Percentiles rank a stretch among this genome's conserved stretches.
These are phyloP conservation scores for Ariolimax columbianus DNA, from an alignment of 2,888 invertebrate genomes.

Conservation along the genomic window DNA sequence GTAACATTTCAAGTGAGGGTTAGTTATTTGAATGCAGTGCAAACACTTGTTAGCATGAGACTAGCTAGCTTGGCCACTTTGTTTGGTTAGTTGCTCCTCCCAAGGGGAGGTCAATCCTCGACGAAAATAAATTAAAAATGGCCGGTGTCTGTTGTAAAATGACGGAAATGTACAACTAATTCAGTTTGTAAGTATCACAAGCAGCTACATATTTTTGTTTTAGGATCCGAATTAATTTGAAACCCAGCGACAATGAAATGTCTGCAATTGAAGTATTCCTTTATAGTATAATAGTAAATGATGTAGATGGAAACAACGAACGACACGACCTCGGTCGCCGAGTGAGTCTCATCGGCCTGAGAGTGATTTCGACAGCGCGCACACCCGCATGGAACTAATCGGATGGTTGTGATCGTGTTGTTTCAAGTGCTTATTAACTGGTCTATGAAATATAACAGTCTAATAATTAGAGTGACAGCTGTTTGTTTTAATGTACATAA, in stretches of 20 bases:
- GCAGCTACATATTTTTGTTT: neutral
- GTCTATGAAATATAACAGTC: too few relatives aligned
- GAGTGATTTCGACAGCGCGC: neutral
- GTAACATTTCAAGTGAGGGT: too few relatives aligned
- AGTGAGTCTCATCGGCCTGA: neutral
- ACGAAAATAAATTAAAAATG: slow-evolving; percentile 50
- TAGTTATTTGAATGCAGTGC: too few relatives aligned
- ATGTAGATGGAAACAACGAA: too few relatives aligned
- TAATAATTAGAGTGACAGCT: too few relatives aligned
- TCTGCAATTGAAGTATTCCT: neutral
- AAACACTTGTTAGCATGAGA: too few relatives aligned
- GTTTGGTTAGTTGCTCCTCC: too few relatives aligned
- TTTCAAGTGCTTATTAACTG: too few relatives aligned
- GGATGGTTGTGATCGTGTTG: too few relatives aligned
- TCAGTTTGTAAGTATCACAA: neutral
- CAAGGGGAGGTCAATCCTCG: slow-evolving; percentile 43
- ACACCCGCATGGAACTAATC: neutral
- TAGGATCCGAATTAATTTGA: neutral
- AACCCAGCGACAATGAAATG: neutral
- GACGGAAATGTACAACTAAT: neutral
- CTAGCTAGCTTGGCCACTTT: too few relatives aligned
- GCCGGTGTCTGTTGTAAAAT: slow-evolving; percentile 16
- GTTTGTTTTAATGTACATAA: too few relatives aligned
- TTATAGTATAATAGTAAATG: neutral
- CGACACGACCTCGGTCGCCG: too few relatives aligned